phyloP scores from a whole-genome alignment of 2,888 invertebrate species.

The Eretmocerus hayati region DNA sequence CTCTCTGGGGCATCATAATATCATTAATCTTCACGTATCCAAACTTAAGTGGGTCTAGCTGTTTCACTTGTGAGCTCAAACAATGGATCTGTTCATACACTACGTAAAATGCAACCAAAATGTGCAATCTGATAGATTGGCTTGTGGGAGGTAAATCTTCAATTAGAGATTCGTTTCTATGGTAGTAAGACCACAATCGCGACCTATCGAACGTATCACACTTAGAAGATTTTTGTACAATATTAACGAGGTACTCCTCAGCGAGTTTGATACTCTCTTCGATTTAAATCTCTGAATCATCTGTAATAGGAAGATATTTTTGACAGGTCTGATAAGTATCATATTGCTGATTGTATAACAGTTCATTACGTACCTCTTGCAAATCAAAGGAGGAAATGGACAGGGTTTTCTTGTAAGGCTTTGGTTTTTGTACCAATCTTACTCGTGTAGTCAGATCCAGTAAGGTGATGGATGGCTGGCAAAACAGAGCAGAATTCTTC shows the following conservation, averaged over 20 bases:
- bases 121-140: conserved; percentile 3
- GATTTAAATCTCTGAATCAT: not conserved
- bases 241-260: not conserved
- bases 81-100: not conserved
- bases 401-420: not conserved
- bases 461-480: conserved; percentile 9
- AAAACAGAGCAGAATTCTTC: not conserved
- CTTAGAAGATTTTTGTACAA: not conserved
- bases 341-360: no score
- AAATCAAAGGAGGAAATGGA: conserved; percentile 7
- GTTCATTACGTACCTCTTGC: conserved; percentile 1
- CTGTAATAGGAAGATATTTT: not conserved
- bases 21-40: not conserved
- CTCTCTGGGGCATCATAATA: not conserved
- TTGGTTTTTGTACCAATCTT: not conserved
- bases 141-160: conserved; percentile 3
- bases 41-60: not conserved
- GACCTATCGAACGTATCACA: not conserved
- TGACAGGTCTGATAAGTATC: not conserved
- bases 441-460: not conserved
- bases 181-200: not conserved
- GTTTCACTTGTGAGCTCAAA: not conserved
- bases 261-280: not conserved
- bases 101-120: not conserved
- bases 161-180: not conserved